phyloP scores from a whole-genome alignment of 2,113 vertebrate species.

The Numenius arquata region DNA sequence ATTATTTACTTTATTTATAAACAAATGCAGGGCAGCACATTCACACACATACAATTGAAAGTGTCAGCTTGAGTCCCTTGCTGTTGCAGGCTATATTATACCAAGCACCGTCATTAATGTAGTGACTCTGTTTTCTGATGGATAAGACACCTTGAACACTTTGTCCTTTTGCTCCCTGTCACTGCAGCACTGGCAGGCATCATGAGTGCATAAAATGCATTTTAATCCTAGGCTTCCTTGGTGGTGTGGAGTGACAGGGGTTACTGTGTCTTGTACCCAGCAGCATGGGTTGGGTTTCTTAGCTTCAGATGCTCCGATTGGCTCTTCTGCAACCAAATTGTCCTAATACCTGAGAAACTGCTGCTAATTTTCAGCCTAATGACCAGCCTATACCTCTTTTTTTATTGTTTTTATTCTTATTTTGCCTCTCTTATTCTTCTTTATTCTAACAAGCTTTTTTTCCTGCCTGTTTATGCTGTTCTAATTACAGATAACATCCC shows the following conservation, averaged over 20 bases:
- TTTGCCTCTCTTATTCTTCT: neutral
- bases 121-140: neutral
- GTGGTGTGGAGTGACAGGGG: neutral
- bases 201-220: neutral
- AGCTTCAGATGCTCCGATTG: neutral
- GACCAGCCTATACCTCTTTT: neutral
- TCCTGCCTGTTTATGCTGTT: neutral
- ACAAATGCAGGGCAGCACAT: neutral
- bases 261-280: neutral
- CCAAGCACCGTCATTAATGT: neutral
- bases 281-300: neutral
- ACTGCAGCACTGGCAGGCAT: neutral
- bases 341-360: neutral
- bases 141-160: neutral
- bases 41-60: neutral
- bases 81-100: neutral
- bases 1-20: conserved; percentile 8
- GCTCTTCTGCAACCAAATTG: neutral
- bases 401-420: neutral
- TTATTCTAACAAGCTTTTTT: neutral
- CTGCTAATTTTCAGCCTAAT: neutral
- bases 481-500: neutral
- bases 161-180: neutral
- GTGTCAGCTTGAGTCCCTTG: neutral
- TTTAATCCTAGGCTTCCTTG: neutral